These are phyloP conservation scores for Cairina moschata DNA, from an alignment of 2,113 vertebrate genomes.

Conservation along the genomic window DNA sequence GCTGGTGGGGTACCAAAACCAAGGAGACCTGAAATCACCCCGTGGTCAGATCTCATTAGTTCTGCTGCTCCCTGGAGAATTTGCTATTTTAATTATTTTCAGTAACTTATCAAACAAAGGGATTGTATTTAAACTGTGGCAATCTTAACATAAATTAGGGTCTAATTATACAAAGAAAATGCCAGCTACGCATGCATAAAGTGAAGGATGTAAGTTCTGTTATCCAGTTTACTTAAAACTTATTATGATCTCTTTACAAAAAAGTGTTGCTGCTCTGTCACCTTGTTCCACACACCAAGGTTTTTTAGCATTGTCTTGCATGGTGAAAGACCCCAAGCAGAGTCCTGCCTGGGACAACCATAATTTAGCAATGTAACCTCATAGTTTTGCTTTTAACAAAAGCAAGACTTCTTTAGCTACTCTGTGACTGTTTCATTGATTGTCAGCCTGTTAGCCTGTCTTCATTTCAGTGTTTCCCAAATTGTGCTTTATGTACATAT, in stretches of 20 bases:
- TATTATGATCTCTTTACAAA: background rate
- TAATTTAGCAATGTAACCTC: background rate
- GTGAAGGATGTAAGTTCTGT: background rate
- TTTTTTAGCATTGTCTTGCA: background rate
- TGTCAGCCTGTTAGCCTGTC: background rate
- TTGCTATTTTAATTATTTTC: slow-evolving; percentile 21
- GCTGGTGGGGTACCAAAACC: accelerated
- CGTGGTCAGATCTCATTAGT: background rate
- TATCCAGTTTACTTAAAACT: background rate
- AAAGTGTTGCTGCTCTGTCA: background rate
- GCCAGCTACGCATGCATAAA: background rate
- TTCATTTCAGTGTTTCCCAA: background rate
- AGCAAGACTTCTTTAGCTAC: background rate
- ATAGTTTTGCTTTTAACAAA: background rate
- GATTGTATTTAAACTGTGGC: background rate
- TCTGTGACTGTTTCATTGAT: background rate
- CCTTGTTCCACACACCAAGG: accelerated
- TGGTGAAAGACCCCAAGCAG: background rate
- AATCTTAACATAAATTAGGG: background rate
- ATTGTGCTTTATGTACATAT: accelerated
- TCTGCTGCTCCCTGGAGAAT: background rate
- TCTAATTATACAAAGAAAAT: background rate
- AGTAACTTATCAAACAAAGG: background rate
- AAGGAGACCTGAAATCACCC: background rate
- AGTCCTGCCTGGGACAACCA: background rate